A percentile compares a stretch with the other conserved stretches of the same genome.
phyloP scores from a whole-genome alignment of 2,113 vertebrate genomes.

The Istiophorus platypterus region DNA sequence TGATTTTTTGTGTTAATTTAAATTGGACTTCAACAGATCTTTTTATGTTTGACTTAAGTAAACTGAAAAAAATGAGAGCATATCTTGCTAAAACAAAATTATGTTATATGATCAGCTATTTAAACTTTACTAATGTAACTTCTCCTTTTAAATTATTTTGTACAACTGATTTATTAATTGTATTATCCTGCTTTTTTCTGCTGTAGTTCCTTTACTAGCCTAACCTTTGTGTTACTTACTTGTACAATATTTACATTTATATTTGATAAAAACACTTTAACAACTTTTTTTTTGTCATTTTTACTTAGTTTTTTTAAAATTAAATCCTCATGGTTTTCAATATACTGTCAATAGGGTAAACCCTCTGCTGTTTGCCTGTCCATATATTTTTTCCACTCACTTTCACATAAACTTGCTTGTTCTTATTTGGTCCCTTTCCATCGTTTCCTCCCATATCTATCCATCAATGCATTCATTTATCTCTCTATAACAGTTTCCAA shows the following conservation, averaged over 20 bases:
- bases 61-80: not conserved
- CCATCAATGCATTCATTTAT: constrained; percentile 72
- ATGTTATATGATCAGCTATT: not conserved
- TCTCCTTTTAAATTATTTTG: not conserved
- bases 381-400: constrained; percentile 42
- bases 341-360: constrained; percentile 7
- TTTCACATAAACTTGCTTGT: constrained; percentile 52
- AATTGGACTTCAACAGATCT: not conserved
- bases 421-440: constrained; percentile 45
- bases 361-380: constrained; percentile 19
- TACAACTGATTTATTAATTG: not conserved
- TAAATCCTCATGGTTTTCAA: not conserved
- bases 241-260: not conserved
- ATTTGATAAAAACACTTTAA: not conserved
- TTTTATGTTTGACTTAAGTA: not conserved
- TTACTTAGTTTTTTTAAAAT: not conserved
- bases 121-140: not conserved
- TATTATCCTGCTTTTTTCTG: not conserved
- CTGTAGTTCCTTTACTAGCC: not conserved
- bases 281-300: constrained; percentile 11
- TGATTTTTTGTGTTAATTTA: not conserved
- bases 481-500: constrained; percentile 65
- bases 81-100: not conserved
- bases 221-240: not conserved
- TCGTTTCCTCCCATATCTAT: constrained; percentile 54